Evolutionary conservation across 2,888 invertebrate species (phyloP).

Genomic region (Tromatobia lineatoria): DNA sequence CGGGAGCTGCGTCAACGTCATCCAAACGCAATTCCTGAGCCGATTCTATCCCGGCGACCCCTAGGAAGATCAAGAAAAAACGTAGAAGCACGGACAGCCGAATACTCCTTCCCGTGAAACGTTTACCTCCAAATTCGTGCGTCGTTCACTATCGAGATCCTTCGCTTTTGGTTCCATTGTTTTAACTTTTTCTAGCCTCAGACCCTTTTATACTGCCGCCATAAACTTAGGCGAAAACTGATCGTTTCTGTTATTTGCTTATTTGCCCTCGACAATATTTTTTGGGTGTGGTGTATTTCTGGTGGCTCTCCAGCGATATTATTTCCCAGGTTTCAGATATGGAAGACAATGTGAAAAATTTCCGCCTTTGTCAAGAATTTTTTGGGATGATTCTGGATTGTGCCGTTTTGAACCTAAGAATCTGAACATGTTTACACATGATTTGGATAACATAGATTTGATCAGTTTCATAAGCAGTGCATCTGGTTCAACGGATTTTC

Average conservation of each 20-base stretch:
- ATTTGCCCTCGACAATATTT: background rate
- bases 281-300: background rate
- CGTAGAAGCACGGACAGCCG: conserved; percentile 66
- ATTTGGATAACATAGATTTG: too few species aligned
- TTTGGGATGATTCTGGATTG: too few species aligned
- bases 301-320: background rate
- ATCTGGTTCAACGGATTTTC: too few species aligned
- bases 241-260: conserved; percentile 8
- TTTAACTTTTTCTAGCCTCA: conserved; percentile 19
- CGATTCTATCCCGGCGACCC: conserved; percentile 48
- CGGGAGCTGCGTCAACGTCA: conserved; percentile 84
- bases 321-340: background rate
- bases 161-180: conserved; percentile 32
- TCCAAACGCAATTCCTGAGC: conserved; percentile 68
- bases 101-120: conserved; percentile 68
- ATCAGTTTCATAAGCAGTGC: too few species aligned
- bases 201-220: background rate
- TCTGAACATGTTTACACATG: too few species aligned
- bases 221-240: background rate
- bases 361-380: too few species aligned
- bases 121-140: conserved; percentile 63
- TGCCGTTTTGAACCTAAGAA: too few species aligned
- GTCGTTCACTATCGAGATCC: conserved; percentile 63
- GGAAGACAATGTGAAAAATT: too few species aligned
- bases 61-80: conserved; percentile 56